phyloP scores from a whole-genome alignment of 2,113 vertebrate species.

The Calidris pygmaea region DNA sequence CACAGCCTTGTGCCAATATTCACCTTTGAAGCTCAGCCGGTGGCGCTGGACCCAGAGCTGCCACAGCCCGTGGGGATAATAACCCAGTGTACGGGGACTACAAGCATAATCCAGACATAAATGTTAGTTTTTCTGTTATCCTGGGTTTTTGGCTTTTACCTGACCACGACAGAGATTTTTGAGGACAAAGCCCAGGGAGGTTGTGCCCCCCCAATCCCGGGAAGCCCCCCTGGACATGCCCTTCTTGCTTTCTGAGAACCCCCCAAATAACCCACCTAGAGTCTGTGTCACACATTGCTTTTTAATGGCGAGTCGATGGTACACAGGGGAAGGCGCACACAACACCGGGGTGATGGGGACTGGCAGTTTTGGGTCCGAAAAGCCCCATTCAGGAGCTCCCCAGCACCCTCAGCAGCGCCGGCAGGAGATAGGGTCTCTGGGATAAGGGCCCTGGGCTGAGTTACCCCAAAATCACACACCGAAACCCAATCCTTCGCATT shows the following conservation, averaged over 20 bases:
- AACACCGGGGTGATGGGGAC: background rate
- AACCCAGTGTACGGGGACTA: background rate
- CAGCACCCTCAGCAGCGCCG: fast-evolving
- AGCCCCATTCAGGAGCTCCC: background rate
- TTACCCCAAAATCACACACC: background rate
- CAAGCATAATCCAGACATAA: background rate
- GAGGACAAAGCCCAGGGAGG: background rate
- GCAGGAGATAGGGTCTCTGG: background rate
- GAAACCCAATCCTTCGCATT: background rate
- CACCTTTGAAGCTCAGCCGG: background rate
- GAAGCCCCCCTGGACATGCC: background rate
- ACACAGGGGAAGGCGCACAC: background rate
- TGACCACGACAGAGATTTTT: background rate
- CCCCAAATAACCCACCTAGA: background rate
- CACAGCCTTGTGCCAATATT: background rate
- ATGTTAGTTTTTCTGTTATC: background rate
- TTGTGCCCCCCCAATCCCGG: background rate
- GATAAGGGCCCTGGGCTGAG: background rate
- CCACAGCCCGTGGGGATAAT: fast-evolving
- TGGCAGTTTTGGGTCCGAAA: background rate
- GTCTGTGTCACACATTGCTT: background rate
- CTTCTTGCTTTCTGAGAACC: background rate
- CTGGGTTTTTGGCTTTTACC: background rate
- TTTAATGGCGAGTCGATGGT: background rate
- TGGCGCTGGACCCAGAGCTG: background rate